Evolutionary conservation across 92 coral and sea anemone species (phyloP).

Genomic region (Parazoanthus darwini): DNA sequence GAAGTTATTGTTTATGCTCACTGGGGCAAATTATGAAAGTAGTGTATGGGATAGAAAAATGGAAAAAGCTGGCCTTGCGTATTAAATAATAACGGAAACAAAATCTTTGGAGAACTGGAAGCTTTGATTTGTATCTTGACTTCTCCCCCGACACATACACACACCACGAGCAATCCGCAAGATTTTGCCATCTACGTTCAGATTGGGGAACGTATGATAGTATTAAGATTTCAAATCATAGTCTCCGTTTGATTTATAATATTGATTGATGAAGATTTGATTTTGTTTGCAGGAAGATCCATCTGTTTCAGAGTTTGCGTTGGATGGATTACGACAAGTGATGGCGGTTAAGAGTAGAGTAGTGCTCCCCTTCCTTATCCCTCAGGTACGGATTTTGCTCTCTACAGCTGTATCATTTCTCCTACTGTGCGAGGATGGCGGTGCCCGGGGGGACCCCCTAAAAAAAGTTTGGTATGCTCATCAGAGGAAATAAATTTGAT

Average conservation of each 20-base stretch:
- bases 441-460: too few relatives aligned
- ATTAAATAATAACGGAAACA: too few relatives aligned
- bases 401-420: not conserved
- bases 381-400: conserved; percentile 69
- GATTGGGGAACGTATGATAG: not conserved
- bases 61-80: too few relatives aligned
- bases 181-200: not conserved
- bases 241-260: not conserved
- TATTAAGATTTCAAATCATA: not conserved
- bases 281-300: conserved; percentile 72
- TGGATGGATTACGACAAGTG: conserved; percentile 95
- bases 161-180: not conserved
- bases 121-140: too few relatives aligned
- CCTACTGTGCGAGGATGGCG: not conserved
- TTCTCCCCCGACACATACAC: too few relatives aligned
- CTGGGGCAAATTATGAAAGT: too few relatives aligned
- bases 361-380: conserved; percentile 94
- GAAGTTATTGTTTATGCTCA: too few relatives aligned
- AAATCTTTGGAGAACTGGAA: too few relatives aligned
- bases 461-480: too few relatives aligned
- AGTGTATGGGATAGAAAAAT: too few relatives aligned
- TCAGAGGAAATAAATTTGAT: too few relatives aligned
- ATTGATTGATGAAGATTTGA: not conserved
- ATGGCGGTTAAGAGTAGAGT: conserved; percentile 97
- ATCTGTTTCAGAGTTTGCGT: conserved; percentile 76